These are phyloP conservation scores for Ptychoptera albimana DNA, from an alignment of 2,888 invertebrate genomes.

Conservation along the genomic window DNA sequence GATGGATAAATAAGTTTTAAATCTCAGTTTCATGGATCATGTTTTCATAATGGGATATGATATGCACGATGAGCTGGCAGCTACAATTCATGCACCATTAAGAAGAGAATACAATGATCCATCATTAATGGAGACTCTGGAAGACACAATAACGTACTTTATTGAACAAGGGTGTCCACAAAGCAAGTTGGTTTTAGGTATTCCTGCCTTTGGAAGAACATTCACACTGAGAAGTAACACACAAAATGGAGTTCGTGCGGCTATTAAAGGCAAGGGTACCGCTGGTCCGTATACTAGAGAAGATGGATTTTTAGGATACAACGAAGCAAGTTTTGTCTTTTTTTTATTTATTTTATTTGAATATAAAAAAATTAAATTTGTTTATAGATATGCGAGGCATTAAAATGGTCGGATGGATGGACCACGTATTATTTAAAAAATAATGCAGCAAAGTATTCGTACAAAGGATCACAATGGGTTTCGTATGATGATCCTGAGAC, in stretches of 20 bases:
- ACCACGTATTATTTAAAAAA: slow-evolving; percentile 15
- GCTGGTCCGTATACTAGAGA: slow-evolving; percentile 16
- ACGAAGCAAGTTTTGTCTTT: slow-evolving; percentile 12
- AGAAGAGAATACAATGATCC: slow-evolving; percentile 12
- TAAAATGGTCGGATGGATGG: slow-evolving; percentile 17
- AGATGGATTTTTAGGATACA: slow-evolving; percentile 16
- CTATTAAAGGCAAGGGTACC: slow-evolving; percentile 14
- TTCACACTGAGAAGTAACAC: slow-evolving; percentile 23
- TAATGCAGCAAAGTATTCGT: slow-evolving; percentile 24
- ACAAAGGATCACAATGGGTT: slow-evolving; percentile 25
- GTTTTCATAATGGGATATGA: slow-evolving; percentile 37
- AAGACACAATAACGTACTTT: slow-evolving; percentile 28
- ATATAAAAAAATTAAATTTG: slow-evolving; percentile 8
- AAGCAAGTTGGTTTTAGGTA: slow-evolving; percentile 29
- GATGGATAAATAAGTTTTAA: not conserved
- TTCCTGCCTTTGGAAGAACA: slow-evolving; percentile 28
- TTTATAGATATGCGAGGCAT: slow-evolving; percentile 14
- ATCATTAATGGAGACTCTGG: slow-evolving; percentile 8
- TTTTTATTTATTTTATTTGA: not conserved
- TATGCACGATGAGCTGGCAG: slow-evolving; percentile 21
- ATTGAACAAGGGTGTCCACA: slow-evolving; percentile 22
- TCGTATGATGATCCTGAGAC: slow-evolving; percentile 28
- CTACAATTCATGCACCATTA: slow-evolving; percentile 30
- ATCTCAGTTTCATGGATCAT: slow-evolving; percentile 23
- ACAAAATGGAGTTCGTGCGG: slow-evolving; percentile 21